Evolutionary conservation across 2,888 invertebrate genomes (phyloP).

Genomic region (Cheiracanthium punctorium): DNA sequence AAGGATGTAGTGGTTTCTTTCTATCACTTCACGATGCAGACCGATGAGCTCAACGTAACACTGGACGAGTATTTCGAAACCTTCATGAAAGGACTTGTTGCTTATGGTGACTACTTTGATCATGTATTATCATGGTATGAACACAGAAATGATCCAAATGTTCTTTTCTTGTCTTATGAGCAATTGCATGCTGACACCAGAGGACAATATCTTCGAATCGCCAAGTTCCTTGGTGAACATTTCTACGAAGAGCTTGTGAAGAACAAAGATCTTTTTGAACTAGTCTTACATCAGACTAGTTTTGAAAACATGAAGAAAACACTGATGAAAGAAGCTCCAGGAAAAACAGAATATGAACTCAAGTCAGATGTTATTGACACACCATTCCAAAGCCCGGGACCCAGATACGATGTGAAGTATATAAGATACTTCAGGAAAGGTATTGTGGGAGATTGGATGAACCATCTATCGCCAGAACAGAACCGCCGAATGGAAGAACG

Average conservation of each 20-base stretch:
- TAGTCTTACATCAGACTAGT: slow-evolving; percentile 51
- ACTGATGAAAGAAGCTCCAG: slow-evolving; percentile 49
- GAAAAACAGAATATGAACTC: slow-evolving; percentile 33
- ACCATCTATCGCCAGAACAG: slow-evolving; percentile 75
- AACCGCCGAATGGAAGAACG: slow-evolving; percentile 61
- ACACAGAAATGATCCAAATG: slow-evolving; percentile 73
- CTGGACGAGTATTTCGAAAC: slow-evolving; percentile 76
- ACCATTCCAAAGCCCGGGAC: slow-evolving; percentile 23
- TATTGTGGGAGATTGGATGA: slow-evolving; percentile 77
- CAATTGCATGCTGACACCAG: slow-evolving; percentile 75
- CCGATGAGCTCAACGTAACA: slow-evolving; percentile 60
- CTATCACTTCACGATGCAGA: slow-evolving; percentile 74
- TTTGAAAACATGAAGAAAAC: slow-evolving; percentile 69
- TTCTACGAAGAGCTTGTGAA: slow-evolving; percentile 34
- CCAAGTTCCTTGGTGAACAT: slow-evolving; percentile 71
- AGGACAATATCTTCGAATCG: slow-evolving; percentile 70
- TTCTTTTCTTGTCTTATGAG: slow-evolving; percentile 76
- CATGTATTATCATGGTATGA: slow-evolving; percentile 69
- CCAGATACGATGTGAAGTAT: slow-evolving; percentile 54
- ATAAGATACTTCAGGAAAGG: slow-evolving; percentile 73
- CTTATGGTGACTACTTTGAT: slow-evolving; percentile 71
- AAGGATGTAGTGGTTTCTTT: slow-evolving; percentile 77
- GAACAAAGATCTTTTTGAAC: slow-evolving; percentile 23
- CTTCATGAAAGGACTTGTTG: slow-evolving; percentile 75
- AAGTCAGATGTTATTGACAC: slow-evolving; percentile 52